Percentiles rank a stretch among this genome's conserved stretches.
These are phyloP conservation scores for Panopea generosa DNA, from an alignment of 2,888 invertebrate species.

Conservation along the genomic window DNA sequence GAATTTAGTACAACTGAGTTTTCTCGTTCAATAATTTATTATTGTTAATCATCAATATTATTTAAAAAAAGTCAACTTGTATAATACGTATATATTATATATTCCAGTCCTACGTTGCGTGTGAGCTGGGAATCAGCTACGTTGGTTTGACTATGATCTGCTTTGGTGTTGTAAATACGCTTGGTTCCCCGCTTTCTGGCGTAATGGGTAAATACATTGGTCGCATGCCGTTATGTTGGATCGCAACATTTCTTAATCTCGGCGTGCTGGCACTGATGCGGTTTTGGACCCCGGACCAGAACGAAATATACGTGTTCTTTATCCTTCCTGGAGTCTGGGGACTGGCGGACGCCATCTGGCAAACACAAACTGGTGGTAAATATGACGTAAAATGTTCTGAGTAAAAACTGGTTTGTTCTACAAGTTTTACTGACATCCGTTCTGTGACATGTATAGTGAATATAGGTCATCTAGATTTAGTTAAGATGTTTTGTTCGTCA, in stretches of 20 bases:
- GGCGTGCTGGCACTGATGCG: constrained; percentile 61
- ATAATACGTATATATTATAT: too few relatives aligned
- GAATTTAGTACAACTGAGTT: too few relatives aligned
- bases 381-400: too few relatives aligned
- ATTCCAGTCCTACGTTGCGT: constrained; percentile 79
- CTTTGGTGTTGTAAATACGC: constrained; percentile 74
- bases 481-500: too few relatives aligned
- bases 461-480: too few relatives aligned
- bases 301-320: constrained; percentile 66
- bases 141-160: constrained; percentile 80
- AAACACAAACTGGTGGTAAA: constrained; percentile 73
- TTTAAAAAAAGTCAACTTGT: too few relatives aligned
- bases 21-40: too few relatives aligned
- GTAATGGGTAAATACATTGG: constrained; percentile 66
- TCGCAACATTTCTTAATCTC: constrained; percentile 63
- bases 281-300: constrained; percentile 55
- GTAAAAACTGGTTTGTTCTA: too few relatives aligned
- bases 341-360: constrained; percentile 71
- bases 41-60: too few relatives aligned
- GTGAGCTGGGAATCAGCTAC: constrained; percentile 76
- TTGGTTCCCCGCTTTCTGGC: constrained; percentile 73
- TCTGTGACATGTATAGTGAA: too few relatives aligned
- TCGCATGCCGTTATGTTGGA: constrained; percentile 57
- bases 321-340: constrained; percentile 72
- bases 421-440: too few relatives aligned